These are phyloP conservation scores for Saxidomus purpurata DNA, from an alignment of 1,140 invertebrate genomes.

Conservation along the genomic window DNA sequence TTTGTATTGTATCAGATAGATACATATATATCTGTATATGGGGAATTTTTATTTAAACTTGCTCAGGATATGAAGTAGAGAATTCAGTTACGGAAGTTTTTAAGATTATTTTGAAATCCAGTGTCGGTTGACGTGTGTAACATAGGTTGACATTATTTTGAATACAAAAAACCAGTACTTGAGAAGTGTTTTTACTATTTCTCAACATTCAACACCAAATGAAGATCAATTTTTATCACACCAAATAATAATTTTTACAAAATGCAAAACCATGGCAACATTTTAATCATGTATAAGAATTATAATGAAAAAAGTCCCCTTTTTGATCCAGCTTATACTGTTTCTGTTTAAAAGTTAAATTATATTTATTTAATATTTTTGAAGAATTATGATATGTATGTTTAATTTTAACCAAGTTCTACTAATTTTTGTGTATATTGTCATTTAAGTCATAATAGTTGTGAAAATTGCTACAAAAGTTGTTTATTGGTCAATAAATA, in stretches of 20 bases:
- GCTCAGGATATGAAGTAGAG: constrained; percentile 23
- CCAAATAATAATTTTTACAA: background rate
- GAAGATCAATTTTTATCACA: background rate
- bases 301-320: background rate
- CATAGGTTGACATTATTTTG: constrained; percentile 22
- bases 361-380: constrained; percentile 49
- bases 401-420: constrained; percentile 48
- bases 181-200: background rate
- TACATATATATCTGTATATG: constrained; percentile 47
- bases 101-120: constrained; percentile 14
- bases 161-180: background rate
- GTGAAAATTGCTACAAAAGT: background rate
- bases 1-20: constrained; percentile 7
- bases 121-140: background rate
- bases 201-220: too few species aligned
- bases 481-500: background rate
- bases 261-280: background rate
- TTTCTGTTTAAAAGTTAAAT: constrained; percentile 4
- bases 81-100: constrained; percentile 37
- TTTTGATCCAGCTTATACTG: constrained; percentile 8
- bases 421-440: constrained; percentile 49
- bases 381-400: constrained; percentile 12
- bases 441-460: background rate
- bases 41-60: constrained; percentile 10
- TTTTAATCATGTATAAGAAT: too few species aligned